These are phyloP conservation scores for Paratilapia polleni DNA, from an alignment of 2,113 vertebrate genomes.

Conservation along the genomic window DNA sequence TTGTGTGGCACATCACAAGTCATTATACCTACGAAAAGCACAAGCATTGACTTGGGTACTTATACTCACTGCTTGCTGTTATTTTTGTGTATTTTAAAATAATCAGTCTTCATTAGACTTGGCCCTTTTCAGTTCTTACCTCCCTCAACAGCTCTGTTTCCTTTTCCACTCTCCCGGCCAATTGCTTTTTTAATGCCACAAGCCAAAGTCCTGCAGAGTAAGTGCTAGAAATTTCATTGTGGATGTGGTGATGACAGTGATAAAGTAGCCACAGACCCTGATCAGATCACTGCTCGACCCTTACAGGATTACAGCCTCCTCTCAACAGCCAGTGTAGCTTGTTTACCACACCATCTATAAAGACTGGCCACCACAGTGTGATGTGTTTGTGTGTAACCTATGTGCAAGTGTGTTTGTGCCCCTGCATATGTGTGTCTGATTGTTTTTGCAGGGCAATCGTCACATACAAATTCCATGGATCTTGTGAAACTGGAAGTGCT, in stretches of 20 bases:
- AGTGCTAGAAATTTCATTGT: slow-evolving; percentile 73
- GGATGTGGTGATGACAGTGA: slow-evolving; percentile 78
- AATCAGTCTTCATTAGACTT: not conserved
- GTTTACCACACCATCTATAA: slow-evolving; percentile 58
- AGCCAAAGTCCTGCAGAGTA: slow-evolving; percentile 54
- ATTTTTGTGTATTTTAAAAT: not conserved
- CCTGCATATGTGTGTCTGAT: not conserved
- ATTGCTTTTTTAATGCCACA: slow-evolving; percentile 27
- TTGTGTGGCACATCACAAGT: not conserved
- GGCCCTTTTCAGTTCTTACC: not conserved
- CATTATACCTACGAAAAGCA: not conserved
- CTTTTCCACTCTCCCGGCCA: not conserved
- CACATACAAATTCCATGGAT: slow-evolving; percentile 20
- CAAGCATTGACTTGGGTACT: not conserved
- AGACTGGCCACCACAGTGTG: slow-evolving; percentile 12
- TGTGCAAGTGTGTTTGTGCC: not conserved
- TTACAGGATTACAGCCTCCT: slow-evolving; percentile 72
- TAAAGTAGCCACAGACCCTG: slow-evolving; percentile 69
- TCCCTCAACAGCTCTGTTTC: slow-evolving; percentile 1
- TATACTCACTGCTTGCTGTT: not conserved
- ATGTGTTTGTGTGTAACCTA: not conserved
- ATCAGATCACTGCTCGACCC: slow-evolving; percentile 70
- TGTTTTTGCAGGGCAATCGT: slow-evolving; percentile 8
- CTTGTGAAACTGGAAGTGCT: slow-evolving; percentile 14
- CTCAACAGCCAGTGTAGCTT: slow-evolving; percentile 51